A percentile compares a stretch with the other conserved stretches of the same genome.
These are phyloP conservation scores for Phyto melanocephala DNA, from an alignment of 2,888 invertebrate genomes.

Conservation along the genomic window DNA sequence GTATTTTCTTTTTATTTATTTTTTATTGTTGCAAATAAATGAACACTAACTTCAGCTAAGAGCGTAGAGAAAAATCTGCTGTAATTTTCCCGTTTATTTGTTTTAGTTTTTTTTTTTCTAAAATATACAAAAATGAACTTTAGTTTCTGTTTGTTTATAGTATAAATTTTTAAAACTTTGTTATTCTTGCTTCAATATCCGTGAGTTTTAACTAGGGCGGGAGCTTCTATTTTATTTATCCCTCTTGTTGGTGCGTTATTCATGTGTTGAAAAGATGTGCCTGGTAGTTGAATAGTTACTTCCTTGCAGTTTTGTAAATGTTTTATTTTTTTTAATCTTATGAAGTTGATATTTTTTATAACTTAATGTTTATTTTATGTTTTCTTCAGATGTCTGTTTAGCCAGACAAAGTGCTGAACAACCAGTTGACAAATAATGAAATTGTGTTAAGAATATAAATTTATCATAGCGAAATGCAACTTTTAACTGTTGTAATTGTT, in stretches of 20 bases:
- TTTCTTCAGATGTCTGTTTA: neutral
- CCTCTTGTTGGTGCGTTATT: neutral
- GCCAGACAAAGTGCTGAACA: conserved; percentile 32
- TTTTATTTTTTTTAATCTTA: neutral
- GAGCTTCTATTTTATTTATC: conserved; percentile 1
- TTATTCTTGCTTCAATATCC: conserved; percentile 17
- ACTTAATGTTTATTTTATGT: neutral
- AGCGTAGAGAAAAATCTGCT: neutral
- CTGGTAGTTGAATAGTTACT: neutral
- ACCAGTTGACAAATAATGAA: conserved; percentile 32
- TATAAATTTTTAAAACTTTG: neutral
- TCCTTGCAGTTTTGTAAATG: too few species aligned
- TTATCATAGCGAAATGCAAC: conserved; percentile 11
- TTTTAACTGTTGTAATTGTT: conserved; percentile 6
- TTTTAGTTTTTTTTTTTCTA: neutral
- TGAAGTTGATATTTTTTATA: neutral
- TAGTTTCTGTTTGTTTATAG: conserved; percentile 18
- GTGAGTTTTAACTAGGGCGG: conserved; percentile 21
- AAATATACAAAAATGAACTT: conserved; percentile 6
- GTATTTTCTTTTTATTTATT: neutral
- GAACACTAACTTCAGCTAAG: conserved; percentile 25
- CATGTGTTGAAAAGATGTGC: neutral
- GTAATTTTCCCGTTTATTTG: conserved; percentile 39
- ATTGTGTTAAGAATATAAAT: conserved; percentile 31
- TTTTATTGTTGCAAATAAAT: neutral